Evolutionary conservation across 2,888 invertebrate genomes (phyloP), one percentile per base, ranked within the genome.

Genomic region (Notodonta dromedarius): DNA sequence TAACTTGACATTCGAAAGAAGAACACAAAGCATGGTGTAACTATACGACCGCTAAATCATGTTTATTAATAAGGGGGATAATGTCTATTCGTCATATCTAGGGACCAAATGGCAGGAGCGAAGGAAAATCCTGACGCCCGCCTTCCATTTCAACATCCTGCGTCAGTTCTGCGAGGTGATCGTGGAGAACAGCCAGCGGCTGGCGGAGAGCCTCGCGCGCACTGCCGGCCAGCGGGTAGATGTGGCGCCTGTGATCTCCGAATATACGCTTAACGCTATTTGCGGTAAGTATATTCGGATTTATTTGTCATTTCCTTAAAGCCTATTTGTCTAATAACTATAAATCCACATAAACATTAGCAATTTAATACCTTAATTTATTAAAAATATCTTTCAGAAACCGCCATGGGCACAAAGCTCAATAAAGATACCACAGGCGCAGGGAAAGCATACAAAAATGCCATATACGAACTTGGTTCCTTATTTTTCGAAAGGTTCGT

Each of bases 361-460:
- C 0, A 35, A 7, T 4, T 35, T 35, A 24, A 24, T 4, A 35
- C 35, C 7, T 6, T 35, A 35, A 35, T 35, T 6, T 11, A 1
- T 0, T 42, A 12, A 42, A 12, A 11, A 9, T 11, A 4, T 42
- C 1, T 76, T 79, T 39, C 71, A 94, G 94, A 94, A 88, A 94
- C 95, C 13, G 96, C 96, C 8, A 95, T 97, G 95, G 97, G 97
- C 3, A 93, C 94, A 2, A 91, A 94, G 65, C 84, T 96, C 35
- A 88, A 91, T 57, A 87, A 89, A 48, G 89, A 93, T 62, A 80
- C 87, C 12, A 77, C 83, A 8, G 67, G 71, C 0, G 70, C 69
- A 35, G 91, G 94, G 8, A 87, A 87, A 24, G 88, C 89, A 55
- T 96, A 96, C 77, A 94, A 95, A 55, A 75, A 91, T n/a, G 92